Conservation (phyloP, 2,113 vertebrate genomes). For the Heterotis niloticus region DNA sequence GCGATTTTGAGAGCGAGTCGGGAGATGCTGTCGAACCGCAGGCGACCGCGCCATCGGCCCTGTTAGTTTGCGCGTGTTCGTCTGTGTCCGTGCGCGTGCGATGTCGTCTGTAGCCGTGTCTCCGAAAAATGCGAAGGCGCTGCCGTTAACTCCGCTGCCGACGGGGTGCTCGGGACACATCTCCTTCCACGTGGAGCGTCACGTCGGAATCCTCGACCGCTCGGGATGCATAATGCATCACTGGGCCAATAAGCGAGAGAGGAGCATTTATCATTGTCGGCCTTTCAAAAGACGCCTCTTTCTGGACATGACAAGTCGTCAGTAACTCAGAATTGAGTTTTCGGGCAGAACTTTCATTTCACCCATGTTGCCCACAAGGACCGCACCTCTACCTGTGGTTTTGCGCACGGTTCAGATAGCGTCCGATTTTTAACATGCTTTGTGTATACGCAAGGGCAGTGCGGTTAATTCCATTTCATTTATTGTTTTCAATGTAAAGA, state of each 20-base stretch:
- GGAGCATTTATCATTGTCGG: conserved; percentile 76
- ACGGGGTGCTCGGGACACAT: conserved; percentile 61
- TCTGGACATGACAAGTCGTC: conserved; percentile 67
- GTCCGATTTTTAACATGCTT: not conserved
- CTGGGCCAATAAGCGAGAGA: conserved; percentile 61
- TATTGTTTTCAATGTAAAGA: not conserved
- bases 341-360: conserved; percentile 41
- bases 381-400: conserved; percentile 23
- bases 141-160: conserved; percentile 67
- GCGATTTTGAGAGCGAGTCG: conserved; percentile 50
- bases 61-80: conserved; percentile 59
- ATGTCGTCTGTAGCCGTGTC: too few relatives aligned
- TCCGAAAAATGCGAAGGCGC: conserved; percentile 44
- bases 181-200: conserved; percentile 47
- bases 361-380: conserved; percentile 22
- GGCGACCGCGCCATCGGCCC: conserved; percentile 49
- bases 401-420: too few relatives aligned
- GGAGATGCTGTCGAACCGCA: conserved; percentile 65
- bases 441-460: not conserved
- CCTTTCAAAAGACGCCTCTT: conserved; percentile 68
- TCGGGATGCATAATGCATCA: conserved; percentile 73
- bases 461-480: not conserved
- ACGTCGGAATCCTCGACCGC: conserved; percentile 63
- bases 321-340: conserved; percentile 62
- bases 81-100: too few relatives aligned